A percentile compares a stretch with the other conserved stretches of the same genome.
Evolutionary conservation across 2,113 vertebrate species (phyloP).

Genomic region (Emydura subglobosa): DNA sequence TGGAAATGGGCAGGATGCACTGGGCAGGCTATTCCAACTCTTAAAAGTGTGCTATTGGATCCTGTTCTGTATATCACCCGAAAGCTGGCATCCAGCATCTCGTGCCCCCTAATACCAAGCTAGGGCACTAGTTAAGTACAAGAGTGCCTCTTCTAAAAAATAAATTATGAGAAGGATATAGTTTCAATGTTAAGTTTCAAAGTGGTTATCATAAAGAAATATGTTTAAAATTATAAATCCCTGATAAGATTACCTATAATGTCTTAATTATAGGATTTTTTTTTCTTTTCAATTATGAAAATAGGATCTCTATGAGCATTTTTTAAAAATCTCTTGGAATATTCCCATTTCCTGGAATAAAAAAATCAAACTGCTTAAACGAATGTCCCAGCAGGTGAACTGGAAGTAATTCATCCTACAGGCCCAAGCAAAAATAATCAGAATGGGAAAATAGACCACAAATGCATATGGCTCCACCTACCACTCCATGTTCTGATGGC

Average conservation of each 20-base stretch:
- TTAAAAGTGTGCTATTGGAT: neutral
- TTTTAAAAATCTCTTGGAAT: neutral
- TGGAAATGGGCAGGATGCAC: neutral
- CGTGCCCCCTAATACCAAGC: accelerated
- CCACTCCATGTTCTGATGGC: neutral
- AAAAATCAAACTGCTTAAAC: neutral
- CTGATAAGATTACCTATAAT: neutral
- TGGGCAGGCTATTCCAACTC: neutral
- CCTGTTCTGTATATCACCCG: neutral
- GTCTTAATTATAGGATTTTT: neutral
- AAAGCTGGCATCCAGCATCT: neutral
- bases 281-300: neutral
- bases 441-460: neutral
- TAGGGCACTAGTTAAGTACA: neutral
- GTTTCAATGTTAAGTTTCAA: neutral
- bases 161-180: neutral
- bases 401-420: neutral
- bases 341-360: neutral
- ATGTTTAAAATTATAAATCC: neutral
- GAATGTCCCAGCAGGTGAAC: neutral
- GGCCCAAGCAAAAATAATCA: neutral
- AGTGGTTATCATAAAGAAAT: neutral
- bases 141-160: neutral
- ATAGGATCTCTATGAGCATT: neutral
- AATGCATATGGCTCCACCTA: neutral